phyloP scores from a whole-genome alignment of 1,140 invertebrate species.

The Globodera rostochiensis region DNA sequence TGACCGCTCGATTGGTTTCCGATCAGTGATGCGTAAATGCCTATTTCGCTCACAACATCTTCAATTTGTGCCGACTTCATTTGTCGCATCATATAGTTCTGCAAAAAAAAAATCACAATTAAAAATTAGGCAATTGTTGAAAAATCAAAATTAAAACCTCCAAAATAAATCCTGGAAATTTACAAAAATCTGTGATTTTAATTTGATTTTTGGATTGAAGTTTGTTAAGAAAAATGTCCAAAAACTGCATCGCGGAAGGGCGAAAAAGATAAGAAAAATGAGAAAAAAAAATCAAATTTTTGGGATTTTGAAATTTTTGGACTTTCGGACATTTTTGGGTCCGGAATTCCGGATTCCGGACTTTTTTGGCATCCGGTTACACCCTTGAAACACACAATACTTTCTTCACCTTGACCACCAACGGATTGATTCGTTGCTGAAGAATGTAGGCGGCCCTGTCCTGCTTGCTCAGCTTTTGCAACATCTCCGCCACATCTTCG shows the following conservation, averaged over 20 bases:
- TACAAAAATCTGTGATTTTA: not conserved
- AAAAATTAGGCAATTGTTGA: not conserved
- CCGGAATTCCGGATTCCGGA: not conserved
- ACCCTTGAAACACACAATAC: too few relatives aligned
- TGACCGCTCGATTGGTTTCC: not conserved
- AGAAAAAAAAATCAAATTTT: too few relatives aligned
- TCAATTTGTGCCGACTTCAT: conserved; percentile 2
- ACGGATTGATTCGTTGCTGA: conserved; percentile 9
- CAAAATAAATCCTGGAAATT: not conserved
- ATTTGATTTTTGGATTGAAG: not conserved
- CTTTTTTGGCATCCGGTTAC: not conserved
- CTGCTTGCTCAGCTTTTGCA: conserved; percentile 14
- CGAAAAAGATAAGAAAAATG: too few relatives aligned
- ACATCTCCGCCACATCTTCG: conserved; percentile 8
- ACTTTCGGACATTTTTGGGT: not conserved
- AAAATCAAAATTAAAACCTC: not conserved
- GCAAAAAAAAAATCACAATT: not conserved
- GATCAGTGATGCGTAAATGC: conserved; percentile 19
- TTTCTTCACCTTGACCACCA: conserved; percentile 14
- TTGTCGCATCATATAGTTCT: conserved; percentile 24
- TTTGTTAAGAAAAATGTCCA: not conserved
- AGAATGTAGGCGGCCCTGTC: conserved; percentile 18
- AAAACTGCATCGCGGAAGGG: not conserved
- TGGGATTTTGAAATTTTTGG: not conserved
- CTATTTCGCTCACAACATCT: conserved; percentile 9